Base-by-base conservation (phyloP, 2,797 vertebrate species). In the Channallabes apus region DNA sequence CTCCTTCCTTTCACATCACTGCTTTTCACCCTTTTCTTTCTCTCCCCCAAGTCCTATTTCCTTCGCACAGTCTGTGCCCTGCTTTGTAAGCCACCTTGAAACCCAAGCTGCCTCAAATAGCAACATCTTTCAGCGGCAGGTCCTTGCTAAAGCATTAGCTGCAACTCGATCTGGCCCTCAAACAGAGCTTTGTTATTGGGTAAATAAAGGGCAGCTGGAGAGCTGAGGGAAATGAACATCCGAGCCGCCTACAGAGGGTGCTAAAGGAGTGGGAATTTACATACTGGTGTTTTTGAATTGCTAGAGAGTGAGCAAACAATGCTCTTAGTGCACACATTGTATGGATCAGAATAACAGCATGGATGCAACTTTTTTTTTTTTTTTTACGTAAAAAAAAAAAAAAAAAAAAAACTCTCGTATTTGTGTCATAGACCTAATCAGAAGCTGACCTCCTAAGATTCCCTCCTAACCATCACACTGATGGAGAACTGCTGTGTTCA, bases 21-120 rank as follows among this genome's bases (percentile, higher is more conserved):
- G 35, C 41, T 76, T 82, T 29, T 83, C 82, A 58, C 41, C 27
- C 82, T 77, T 88, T 82, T 67, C 83, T 71, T 58, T 84, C 78
- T 80, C 79, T 84, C 87, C 84, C 82, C 86, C 89, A 65, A 54
- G 59, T 86, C 84, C 85, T 86, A 87, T 88, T 89, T 86, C 87
- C 83, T 88, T 87, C 87, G 83, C 82, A 88, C 86, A 86, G 86
- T 77, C 88, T 76, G 56, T 67, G 78, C 86, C 86, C 83, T 85
- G 83, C 89, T 89, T 90, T 90, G 88, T 90, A 87, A 87, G 83
- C 81, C 86, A 90, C 90, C 88, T 90, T 90, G 90, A 90, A 90
- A 90, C 90, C 88, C 83, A 87, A 90, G 88, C 90, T 67, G 82
- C 86, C 84, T 88, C 90, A 89, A 90, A 90, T 87, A 90, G 88